Base-by-base conservation (phyloP, 1,140 invertebrate species). In the Drosophila elegans region DNA sequence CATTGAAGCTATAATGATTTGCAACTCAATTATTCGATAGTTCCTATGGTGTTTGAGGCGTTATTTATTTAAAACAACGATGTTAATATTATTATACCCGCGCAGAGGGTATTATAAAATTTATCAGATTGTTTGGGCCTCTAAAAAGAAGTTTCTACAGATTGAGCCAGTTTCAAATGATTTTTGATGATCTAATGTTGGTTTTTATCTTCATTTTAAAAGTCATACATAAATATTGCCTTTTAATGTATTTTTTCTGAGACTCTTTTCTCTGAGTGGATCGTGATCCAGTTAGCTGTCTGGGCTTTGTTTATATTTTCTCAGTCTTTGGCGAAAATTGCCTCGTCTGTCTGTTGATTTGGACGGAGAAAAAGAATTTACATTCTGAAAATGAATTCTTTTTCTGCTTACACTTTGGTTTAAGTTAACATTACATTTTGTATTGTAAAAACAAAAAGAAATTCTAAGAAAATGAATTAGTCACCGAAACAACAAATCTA, bases 221-320 rank as follows among this genome's bases (percentile, higher is more conserved):
- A 63, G 62, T 73, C 82, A 78, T 78, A 54, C 69, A 85, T 85
- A 85, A 85, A 85, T 85, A 86, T 85, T 12, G 44, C 6, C 45
- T 34, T 49, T 52, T 12, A 16, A 48, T 45, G 21, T 25, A 48
- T 29, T 4, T 48, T 27, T 34, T 36, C 4, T 32, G 48, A 9
- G 6, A 6, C 29, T 49, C n/a, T 32, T 36, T 41, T 44, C 2
- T 44, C 2, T 44, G 27, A 42, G 13, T 11, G 5, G 54, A 45
- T 46, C 4, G 5, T 6, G 29, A 13, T 52, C 4, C 32, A 57
- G 55, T 36, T 54, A 45, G 63, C 13, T 46, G 32, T 48, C 36
- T 54, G 54, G 25, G 34, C 16, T 32, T 44, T 53, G 12, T 51
- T 44, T 51, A 32, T 34, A 49, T 39, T 2, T 29, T 7, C 13